Evolutionary conservation across 2,797 vertebrate genomes (phyloP).

Genomic region (Channallabes apus): DNA sequence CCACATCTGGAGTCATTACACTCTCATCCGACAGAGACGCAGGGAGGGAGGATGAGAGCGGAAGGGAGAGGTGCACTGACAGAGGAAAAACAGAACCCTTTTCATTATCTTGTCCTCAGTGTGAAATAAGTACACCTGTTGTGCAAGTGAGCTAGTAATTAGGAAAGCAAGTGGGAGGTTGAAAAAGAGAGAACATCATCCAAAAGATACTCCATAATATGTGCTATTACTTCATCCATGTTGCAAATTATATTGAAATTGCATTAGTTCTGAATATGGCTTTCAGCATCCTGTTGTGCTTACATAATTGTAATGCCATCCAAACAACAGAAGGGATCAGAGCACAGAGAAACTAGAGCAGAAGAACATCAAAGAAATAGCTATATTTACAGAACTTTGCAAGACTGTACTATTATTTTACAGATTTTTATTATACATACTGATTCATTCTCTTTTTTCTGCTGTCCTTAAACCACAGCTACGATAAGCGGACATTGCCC

Average conservation of each 20-base stretch:
- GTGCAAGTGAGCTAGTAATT: slow-evolving; percentile 35
- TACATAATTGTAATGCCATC: slow-evolving; percentile 33
- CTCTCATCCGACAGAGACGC: slow-evolving; percentile 77
- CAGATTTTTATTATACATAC: not conserved
- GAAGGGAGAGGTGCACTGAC: slow-evolving; percentile 76
- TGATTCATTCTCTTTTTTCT: slow-evolving; percentile 13
- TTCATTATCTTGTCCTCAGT: slow-evolving; percentile 40
- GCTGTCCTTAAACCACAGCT: slow-evolving; percentile 32
- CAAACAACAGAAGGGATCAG: slow-evolving; percentile 29
- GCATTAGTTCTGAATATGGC: slow-evolving; percentile 28
- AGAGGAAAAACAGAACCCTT: slow-evolving; percentile 37
- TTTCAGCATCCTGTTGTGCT: slow-evolving; percentile 15
- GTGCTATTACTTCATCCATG: slow-evolving; percentile 18
- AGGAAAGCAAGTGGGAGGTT: slow-evolving; percentile 24
- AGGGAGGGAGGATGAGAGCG: slow-evolving; percentile 77
- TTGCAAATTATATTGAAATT: slow-evolving; percentile 19
- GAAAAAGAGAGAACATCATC: slow-evolving; percentile 17
- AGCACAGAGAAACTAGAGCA: slow-evolving; percentile 7
- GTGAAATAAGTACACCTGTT: slow-evolving; percentile 43
- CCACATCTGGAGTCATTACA: slow-evolving; percentile 80
- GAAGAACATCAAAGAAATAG: slow-evolving; percentile 1
- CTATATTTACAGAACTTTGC: slow-evolving; percentile 4
- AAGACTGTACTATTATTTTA: not conserved
- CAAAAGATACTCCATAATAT: slow-evolving; percentile 14
- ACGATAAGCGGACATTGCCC: slow-evolving; percentile 32